Base-by-base conservation (phyloP, 2,113 vertebrate species). In the Erythrocercus mccallii region DNA sequence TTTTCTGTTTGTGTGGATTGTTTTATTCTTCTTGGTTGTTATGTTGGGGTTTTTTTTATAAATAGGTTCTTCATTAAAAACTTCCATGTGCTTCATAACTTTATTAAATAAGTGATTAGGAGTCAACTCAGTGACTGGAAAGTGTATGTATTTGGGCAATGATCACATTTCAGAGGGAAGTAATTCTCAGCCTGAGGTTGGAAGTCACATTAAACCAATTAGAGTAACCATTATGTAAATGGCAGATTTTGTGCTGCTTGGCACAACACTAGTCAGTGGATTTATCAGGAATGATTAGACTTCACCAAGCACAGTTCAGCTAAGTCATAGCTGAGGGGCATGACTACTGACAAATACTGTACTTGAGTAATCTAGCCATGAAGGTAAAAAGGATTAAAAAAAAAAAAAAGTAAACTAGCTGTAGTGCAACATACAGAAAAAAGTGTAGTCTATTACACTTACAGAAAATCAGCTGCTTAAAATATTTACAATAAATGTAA, bases 241-340 rank as follows among this genome's bases (percentile, higher is more conserved):
- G 51, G 20, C 15, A 79, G 74, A 38, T 18, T 65, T 27, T 23
- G 42, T 12, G 42, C 56, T 77, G 66, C 78, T 60, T 68, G 16
- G 31, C 0, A 0, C 58, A 87, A 56, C n/a, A 31, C 70, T 61
- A 70, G 73, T 31, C 28, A 37, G 65, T 66, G 90, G 81, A 92
- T 94, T 90, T 92, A 92, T 82, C 73, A 92, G 50, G 78, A 85
- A 89, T 91, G 77, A 91, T 84, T 65, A 76, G 73, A 71, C 68
- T 84, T 88, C 64, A 71, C 5, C 13, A 86, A 81, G 56, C 2
- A 1, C 48, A 87, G 78, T n/a, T 92, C 71, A 57, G 66, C 31
- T 62, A 86, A 89, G 61, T 15, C 40, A 72, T 77, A 81, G 91
- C 94, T 87, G 54, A 94, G 69, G 81, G 83, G 53, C 80, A 96